A percentile compares a stretch with the other conserved stretches of the same genome.
These are phyloP conservation scores for Hydroisotoma schaefferi DNA, from an alignment of 2,888 invertebrate species.

Conservation along the genomic window DNA sequence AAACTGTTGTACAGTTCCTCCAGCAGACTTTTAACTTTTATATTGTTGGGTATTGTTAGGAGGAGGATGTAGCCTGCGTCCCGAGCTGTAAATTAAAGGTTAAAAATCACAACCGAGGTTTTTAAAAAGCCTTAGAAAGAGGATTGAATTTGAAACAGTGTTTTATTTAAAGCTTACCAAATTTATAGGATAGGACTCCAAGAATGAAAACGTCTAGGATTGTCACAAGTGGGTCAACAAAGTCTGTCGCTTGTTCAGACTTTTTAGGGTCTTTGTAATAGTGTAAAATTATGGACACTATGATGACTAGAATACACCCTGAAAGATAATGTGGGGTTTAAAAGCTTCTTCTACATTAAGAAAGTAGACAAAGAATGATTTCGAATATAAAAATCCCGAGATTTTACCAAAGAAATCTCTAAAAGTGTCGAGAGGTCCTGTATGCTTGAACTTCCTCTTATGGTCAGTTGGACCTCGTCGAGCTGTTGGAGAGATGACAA, in stretches of 20 bases:
- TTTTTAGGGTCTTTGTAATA: slow-evolving; percentile 54
- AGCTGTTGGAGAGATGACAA: slow-evolving; percentile 42
- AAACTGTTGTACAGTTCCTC: slow-evolving; percentile 63
- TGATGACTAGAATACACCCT: slow-evolving; percentile 73
- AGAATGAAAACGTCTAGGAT: slow-evolving; percentile 69
- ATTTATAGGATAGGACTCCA: slow-evolving; percentile 72
- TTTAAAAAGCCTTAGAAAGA: too few relatives aligned
- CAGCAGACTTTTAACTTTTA: slow-evolving; percentile 70
- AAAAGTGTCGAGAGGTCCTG: slow-evolving; percentile 61
- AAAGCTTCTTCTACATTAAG: neutral
- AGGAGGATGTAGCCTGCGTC: slow-evolving; percentile 82
- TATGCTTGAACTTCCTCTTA: slow-evolving; percentile 51
- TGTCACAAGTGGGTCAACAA: slow-evolving; percentile 69
- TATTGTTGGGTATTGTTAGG: slow-evolving; percentile 87
- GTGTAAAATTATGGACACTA: slow-evolving; percentile 62
- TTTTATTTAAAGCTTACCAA: slow-evolving; percentile 62
- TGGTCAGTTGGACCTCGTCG: slow-evolving; percentile 22
- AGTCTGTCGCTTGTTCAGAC: slow-evolving; percentile 58
- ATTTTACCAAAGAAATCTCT: slow-evolving; percentile 60
- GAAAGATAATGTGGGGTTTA: slow-evolving; percentile 4
- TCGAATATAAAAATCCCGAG: neutral
- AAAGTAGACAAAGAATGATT: too few relatives aligned
- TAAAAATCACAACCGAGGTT: neutral
- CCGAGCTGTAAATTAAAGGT: slow-evolving; percentile 62
- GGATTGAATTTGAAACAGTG: too few relatives aligned